phyloP scores from a whole-genome alignment of 2,888 invertebrate genomes.

The Amblyjoppa fuscipennis region DNA sequence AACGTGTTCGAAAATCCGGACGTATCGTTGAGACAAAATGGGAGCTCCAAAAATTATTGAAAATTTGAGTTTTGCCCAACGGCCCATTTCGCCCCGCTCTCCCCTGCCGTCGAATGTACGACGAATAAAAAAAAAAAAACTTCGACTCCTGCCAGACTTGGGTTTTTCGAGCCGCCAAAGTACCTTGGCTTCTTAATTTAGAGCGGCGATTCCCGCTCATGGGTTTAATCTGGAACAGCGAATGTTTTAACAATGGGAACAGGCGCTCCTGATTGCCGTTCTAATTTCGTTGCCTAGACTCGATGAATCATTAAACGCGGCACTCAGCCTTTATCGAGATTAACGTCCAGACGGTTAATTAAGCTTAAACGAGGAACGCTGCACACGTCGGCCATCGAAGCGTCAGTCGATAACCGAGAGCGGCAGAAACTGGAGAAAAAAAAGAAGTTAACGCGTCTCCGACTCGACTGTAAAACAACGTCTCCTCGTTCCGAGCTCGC shows the following conservation, averaged over 20 bases:
- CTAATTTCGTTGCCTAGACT: background rate
- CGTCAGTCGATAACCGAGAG: conserved; percentile 39
- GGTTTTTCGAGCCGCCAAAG: background rate
- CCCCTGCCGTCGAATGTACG: background rate
- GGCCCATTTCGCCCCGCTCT: no score
- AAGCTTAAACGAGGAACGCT: conserved; percentile 37
- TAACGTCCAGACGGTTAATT: conserved; percentile 50
- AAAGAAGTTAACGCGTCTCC: conserved; percentile 42
- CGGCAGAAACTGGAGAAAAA: conserved; percentile 35
- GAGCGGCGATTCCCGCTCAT: background rate
- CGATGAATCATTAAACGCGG: conserved; percentile 7
- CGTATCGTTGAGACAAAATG: no score
- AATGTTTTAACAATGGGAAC: background rate
- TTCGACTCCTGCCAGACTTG: background rate
- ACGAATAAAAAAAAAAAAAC: background rate
- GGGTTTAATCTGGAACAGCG: background rate
- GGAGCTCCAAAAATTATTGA: no score
- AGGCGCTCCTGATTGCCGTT: background rate
- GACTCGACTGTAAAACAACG: conserved; percentile 16
- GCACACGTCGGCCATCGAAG: conserved; percentile 14
- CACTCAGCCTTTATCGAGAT: conserved; percentile 22
- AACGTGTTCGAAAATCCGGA: no score
- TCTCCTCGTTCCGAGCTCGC: conserved; percentile 13
- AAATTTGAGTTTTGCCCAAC: no score
- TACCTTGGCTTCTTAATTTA: background rate